Conservation (phyloP, 2,888 invertebrate genomes). For the Hemithea aestivaria region DNA sequence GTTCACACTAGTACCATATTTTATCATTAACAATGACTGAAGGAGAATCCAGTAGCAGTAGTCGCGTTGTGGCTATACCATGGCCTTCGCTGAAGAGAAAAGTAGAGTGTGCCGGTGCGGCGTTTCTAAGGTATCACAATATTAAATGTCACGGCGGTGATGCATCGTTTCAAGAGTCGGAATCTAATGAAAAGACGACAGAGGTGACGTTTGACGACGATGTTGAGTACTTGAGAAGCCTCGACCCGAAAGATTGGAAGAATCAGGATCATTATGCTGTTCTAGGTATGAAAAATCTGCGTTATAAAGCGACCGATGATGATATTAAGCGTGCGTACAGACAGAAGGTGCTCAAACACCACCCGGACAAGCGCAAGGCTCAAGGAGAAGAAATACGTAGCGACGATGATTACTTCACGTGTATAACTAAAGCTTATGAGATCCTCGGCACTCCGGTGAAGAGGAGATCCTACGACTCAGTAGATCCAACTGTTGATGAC, state of each 20-base stretch:
- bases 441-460: conserved; percentile 88
- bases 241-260: conserved; percentile 98
- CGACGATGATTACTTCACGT: conserved; percentile 98
- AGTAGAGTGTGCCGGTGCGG: conserved; percentile 75
- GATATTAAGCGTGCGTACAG: conserved; percentile 96
- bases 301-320: conserved; percentile 93
- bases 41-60: conserved; percentile 46
- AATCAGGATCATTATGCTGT: conserved; percentile 98
- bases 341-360: conserved; percentile 88
- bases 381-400: conserved; percentile 91
- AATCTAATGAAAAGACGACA: conserved; percentile 63
- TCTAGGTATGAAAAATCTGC: conserved; percentile 89
- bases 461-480: conserved; percentile 95
- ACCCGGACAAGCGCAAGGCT: conserved; percentile 98
- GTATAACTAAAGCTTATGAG: conserved; percentile 98
- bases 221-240: conserved; percentile 88
- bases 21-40: conserved; percentile 63
- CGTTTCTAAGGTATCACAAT: conserved; percentile 71
- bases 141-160: conserved; percentile 72
- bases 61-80: conserved; percentile 55
- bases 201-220: conserved; percentile 82
- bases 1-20: conserved; percentile 59
- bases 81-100: conserved; percentile 53
- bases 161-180: conserved; percentile 59
- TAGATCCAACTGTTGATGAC: conserved; percentile 97